Conservation (phyloP, 1,140 invertebrate species). For the Panagrolaimus sp. region DNA sequence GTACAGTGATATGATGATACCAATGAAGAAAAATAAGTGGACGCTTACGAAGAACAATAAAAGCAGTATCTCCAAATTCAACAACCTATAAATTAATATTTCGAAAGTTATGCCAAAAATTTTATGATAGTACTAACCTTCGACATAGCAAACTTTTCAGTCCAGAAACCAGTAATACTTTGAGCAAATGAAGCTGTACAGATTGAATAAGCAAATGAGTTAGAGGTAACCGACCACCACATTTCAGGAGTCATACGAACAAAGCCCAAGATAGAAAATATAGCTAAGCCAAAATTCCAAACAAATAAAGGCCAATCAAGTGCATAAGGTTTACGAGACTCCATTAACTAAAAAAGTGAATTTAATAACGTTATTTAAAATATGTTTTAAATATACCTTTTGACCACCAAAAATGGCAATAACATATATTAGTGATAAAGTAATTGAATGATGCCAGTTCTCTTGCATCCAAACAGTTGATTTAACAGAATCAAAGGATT, state of each 20-base stretch:
- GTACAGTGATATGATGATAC: conserved; percentile 66
- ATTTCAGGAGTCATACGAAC: conserved; percentile 59
- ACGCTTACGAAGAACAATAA: conserved; percentile 57
- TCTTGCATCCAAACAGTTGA: conserved; percentile 86
- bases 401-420: conserved; percentile 85
- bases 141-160: conserved; percentile 61
- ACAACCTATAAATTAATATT: conserved; percentile 89
- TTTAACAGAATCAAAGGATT: conserved; percentile 78
- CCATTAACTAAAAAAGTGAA: conserved; percentile 51
- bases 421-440: conserved; percentile 74
- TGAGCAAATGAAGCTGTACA: conserved; percentile 69
- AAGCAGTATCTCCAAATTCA: conserved; percentile 56
- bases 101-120: conserved; percentile 70
- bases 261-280: conserved; percentile 76
- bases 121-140: conserved; percentile 66
- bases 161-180: conserved; percentile 87
- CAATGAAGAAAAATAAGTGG: conserved; percentile 58
- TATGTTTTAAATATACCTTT: conserved; percentile 71
- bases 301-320: conserved; percentile 78
- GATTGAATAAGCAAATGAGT: conserved; percentile 56
- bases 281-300: conserved; percentile 84
- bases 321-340: conserved; percentile 48
- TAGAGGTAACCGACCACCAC: conserved; percentile 43
- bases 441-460: conserved; percentile 85
- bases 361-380: conserved; percentile 84